Conservation (phyloP, 2,113 vertebrate genomes). For the Leptosomus discolor region DNA sequence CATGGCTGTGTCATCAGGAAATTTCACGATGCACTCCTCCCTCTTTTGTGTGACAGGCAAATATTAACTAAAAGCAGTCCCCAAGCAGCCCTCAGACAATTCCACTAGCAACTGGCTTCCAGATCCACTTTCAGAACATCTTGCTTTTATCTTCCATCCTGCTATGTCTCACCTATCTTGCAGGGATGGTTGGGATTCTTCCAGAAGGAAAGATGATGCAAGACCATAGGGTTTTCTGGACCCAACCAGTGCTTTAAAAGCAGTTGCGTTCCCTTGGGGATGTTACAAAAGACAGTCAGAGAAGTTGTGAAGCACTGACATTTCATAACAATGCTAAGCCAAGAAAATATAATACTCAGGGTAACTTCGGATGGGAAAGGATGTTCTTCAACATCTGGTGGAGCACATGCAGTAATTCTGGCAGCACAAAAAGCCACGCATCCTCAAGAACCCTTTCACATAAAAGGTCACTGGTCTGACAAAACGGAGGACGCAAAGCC, state of each 20-base stretch:
- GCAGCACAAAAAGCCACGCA: not conserved
- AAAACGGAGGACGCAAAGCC: not conserved
- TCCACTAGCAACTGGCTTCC: not conserved
- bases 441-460: constrained; percentile 34
- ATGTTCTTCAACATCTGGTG: constrained; percentile 32
- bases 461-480: not conserved
- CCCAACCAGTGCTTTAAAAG: not conserved
- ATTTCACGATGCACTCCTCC: constrained; percentile 12
- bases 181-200: not conserved
- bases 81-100: not conserved
- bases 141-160: not conserved
- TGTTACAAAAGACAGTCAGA: constrained; percentile 30
- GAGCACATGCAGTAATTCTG: constrained; percentile 1
- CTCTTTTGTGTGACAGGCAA: constrained; percentile 35
- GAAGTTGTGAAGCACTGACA: not conserved
- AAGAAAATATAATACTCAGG: constrained; percentile 20
- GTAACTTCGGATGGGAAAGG: not conserved
- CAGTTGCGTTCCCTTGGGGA: not conserved
- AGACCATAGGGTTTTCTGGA: accelerated
- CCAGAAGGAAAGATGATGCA: not conserved
- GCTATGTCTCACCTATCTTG: not conserved
- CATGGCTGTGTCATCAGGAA: constrained; percentile 50
- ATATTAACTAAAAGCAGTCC: not conserved
- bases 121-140: not conserved
- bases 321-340: constrained; percentile 48